Evolutionary conservation across 2,797 vertebrate species (phyloP).

Genomic region (Heteromormyrus szaboi): DNA sequence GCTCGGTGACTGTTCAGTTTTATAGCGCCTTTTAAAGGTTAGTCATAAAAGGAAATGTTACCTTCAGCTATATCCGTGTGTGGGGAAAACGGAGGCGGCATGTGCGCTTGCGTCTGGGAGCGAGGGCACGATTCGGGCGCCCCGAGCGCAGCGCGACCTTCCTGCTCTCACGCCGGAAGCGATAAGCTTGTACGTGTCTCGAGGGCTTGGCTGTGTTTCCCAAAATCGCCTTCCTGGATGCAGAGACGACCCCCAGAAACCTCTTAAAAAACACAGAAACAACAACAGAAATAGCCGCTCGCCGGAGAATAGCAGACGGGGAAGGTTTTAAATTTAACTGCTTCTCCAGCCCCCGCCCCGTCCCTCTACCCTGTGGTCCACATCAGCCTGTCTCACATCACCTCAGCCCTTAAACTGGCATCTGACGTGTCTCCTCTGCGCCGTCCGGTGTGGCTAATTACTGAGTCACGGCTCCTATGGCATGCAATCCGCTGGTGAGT

Average conservation of each 20-base stretch:
- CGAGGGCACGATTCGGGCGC: not conserved
- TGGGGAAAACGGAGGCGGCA: slow-evolving; percentile 49
- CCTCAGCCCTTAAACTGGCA: slow-evolving; percentile 57
- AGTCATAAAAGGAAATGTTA: slow-evolving; percentile 62
- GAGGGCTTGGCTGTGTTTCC: not conserved
- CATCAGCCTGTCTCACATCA: slow-evolving; percentile 46
- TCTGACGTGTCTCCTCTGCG: slow-evolving; percentile 50
- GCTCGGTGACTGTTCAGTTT: slow-evolving; percentile 56
- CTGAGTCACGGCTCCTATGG: slow-evolving; percentile 55
- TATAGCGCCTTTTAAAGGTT: slow-evolving; percentile 58
- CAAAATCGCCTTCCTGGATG: not conserved
- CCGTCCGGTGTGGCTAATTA: slow-evolving; percentile 56
- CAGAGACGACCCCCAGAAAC: not conserved
- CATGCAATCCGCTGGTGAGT: slow-evolving; percentile 38
- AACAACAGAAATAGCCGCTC: slow-evolving; percentile 36
- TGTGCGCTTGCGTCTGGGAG: slow-evolving; percentile 31
- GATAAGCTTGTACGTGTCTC: not conserved
- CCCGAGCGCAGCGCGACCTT: not conserved
- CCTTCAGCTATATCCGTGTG: slow-evolving; percentile 45
- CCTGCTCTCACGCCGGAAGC: not conserved
- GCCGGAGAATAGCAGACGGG: slow-evolving; percentile 28
- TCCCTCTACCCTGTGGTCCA: slow-evolving; percentile 42
- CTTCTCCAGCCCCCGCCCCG: slow-evolving; percentile 23
- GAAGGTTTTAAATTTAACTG: slow-evolving; percentile 23
- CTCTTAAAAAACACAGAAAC: slow-evolving; percentile 28